Evolutionary conservation across 2,888 invertebrate species (phyloP), one percentile per base, ranked within the genome.

Genomic region (Cyclophora punctaria): DNA sequence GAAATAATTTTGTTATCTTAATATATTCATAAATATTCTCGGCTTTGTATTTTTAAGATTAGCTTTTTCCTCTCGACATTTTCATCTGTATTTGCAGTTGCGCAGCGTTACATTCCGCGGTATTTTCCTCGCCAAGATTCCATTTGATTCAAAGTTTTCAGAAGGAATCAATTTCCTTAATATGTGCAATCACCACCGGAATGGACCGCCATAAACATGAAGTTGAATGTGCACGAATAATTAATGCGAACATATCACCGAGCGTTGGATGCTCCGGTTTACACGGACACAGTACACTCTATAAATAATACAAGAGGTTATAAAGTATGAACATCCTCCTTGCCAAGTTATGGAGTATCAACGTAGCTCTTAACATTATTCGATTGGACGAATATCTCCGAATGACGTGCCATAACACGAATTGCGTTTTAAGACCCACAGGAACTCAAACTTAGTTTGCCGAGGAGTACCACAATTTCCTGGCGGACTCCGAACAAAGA

Each of bases 401-500:
- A 63, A 63, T 63, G 59, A 52, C 63, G 59, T 60, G 63, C 56
- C 60, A 51, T 54, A 69, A 69, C 69, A 75, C 52, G 66, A 60
- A 68, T 73, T 69, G 59, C 63, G 65, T 72, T 73, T 74, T 68
- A 75, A 73, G 63, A 37, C 56, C 54, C 60, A 20, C 20, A 20
- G 20, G 20, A 20, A 20, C 20, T 2, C 57, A 58, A 63, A 68
- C 66, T 63, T 66, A 75, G 67, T 78, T 75, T 66, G 51, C 60
- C 55, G 57, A 58, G 59, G 62, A 67, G 65, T 58, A 59, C 64
- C 57, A 67, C 67, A 69, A 69, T 73, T 75, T 68, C 60, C 64
- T 62, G 53, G 52, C 46, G 41, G 63, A 67, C 64, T 66, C 61
- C 59, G 62, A 77, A 75, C 69, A 71, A 73, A 71, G 72, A 74